phyloP scores from a whole-genome alignment of 2,113 vertebrate species.

The Hemibagrus wyckioides region DNA sequence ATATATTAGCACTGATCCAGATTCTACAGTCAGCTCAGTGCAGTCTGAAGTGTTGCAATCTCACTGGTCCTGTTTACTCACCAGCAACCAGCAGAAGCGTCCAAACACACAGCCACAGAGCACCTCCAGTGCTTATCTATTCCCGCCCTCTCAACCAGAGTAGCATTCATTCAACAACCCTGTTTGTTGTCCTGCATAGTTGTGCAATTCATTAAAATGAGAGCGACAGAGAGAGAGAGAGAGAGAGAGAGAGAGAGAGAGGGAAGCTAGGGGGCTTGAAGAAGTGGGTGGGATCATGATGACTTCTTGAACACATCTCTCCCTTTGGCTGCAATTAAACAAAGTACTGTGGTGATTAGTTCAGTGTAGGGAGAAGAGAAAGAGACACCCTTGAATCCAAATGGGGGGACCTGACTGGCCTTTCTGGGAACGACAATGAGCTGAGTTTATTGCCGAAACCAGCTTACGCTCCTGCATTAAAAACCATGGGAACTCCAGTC shows the following conservation, averaged over 20 bases:
- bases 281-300: slow-evolving; percentile 89
- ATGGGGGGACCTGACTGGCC: slow-evolving; percentile 97
- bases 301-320: slow-evolving; percentile 99
- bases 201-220: slow-evolving; percentile 86
- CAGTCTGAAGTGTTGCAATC: slow-evolving; percentile 82
- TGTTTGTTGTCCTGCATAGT: slow-evolving; percentile 93
- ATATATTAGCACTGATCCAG: slow-evolving; percentile 2
- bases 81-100: slow-evolving; percentile 72
- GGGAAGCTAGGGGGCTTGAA: slow-evolving; percentile 61
- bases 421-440: slow-evolving; percentile 96
- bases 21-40: neutral
- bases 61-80: slow-evolving; percentile 56
- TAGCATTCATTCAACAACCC: slow-evolving; percentile 89
- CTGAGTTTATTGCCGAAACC: slow-evolving; percentile 99
- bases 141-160: slow-evolving; percentile 74
- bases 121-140: slow-evolving; percentile 78
- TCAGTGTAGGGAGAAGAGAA: slow-evolving; percentile 95
- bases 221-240: slow-evolving; percentile 62
- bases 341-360: slow-evolving; percentile 99
- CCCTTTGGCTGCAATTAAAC: slow-evolving; percentile 99
- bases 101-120: slow-evolving; percentile 77
- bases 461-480: slow-evolving; percentile 94
- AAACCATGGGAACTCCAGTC: slow-evolving; percentile 99
- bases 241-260: slow-evolving; percentile 29
- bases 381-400: slow-evolving; percentile 99